Evolutionary conservation across 2,797 vertebrate genomes (phyloP).

Genomic region (Gouania willdenowi): DNA sequence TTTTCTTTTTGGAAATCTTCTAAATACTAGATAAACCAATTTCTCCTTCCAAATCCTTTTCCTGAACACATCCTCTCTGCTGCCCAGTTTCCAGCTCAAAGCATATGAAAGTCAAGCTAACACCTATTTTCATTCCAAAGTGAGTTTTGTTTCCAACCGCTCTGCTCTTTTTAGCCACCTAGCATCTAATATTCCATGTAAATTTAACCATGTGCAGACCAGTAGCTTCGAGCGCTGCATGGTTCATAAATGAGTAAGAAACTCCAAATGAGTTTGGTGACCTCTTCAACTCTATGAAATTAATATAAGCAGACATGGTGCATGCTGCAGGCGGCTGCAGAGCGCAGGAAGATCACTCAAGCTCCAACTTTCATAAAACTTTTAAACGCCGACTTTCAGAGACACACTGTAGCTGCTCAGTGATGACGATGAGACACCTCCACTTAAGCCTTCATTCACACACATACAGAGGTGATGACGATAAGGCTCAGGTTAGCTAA

Average conservation of each 20-base stretch:
- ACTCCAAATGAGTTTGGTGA: conserved; percentile 90
- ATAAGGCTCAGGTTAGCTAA: too few species aligned
- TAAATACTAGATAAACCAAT: conserved; percentile 65
- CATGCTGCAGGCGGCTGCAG: conserved; percentile 75
- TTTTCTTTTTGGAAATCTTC: conserved; percentile 67
- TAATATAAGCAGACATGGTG: conserved; percentile 96
- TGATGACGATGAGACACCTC: conserved; percentile 83
- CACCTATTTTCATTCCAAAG: conserved; percentile 63
- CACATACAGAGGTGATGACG: conserved; percentile 67
- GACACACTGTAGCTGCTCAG: conserved; percentile 84
- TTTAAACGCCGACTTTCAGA: conserved; percentile 93
- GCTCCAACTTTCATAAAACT: conserved; percentile 91
- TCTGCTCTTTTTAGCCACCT: conserved; percentile 46
- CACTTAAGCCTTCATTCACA: conserved; percentile 77
- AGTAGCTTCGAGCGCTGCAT: conserved; percentile 74
- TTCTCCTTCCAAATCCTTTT: conserved; percentile 37
- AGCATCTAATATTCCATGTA: conserved; percentile 70
- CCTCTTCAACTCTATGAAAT: conserved; percentile 97
- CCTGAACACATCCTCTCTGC: conserved; percentile 6
- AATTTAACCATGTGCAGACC: conserved; percentile 66
- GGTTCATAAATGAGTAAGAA: conserved; percentile 93
- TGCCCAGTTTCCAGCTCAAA: conserved; percentile 32
- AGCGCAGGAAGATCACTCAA: conserved; percentile 88
- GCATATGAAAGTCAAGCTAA: too few species aligned
- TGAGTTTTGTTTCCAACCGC: conserved; percentile 51